Evolutionary conservation across 1,140 invertebrate species (phyloP).

Genomic region (Sitobion miscanthi): DNA sequence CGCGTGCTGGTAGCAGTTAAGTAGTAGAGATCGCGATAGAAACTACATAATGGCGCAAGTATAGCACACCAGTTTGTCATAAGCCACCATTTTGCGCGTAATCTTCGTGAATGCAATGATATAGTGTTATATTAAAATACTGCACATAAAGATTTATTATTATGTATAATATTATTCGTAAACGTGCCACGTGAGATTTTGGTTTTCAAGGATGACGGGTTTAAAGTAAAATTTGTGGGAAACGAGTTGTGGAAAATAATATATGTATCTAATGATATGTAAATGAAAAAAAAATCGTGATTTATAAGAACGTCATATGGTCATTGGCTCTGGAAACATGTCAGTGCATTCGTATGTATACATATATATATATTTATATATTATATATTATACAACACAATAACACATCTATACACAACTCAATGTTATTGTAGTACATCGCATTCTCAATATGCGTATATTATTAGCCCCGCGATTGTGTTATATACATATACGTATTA

Average conservation of each 20-base stretch:
- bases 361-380: background rate
- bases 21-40: background rate
- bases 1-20: too few species aligned
- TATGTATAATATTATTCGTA: background rate
- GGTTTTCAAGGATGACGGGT: slow-evolving; percentile 19
- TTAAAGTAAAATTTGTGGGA: slow-evolving; percentile 10
- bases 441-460: background rate
- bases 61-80: background rate
- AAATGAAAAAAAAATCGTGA: background rate
- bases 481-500: background rate
- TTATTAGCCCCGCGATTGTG: background rate
- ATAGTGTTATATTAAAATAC: background rate
- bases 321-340: background rate
- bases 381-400: background rate
- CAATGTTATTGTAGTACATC: slow-evolving; percentile 9
- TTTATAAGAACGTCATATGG: background rate
- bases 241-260: background rate
- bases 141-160: background rate
- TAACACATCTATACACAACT: background rate
- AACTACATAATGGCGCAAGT: background rate
- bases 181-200: background rate
- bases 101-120: background rate
- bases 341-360: background rate
- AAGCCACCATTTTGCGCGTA: background rate
- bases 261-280: background rate